Evolutionary conservation across 2,888 invertebrate species (phyloP).

Genomic region (Chymomyza caudatula): DNA sequence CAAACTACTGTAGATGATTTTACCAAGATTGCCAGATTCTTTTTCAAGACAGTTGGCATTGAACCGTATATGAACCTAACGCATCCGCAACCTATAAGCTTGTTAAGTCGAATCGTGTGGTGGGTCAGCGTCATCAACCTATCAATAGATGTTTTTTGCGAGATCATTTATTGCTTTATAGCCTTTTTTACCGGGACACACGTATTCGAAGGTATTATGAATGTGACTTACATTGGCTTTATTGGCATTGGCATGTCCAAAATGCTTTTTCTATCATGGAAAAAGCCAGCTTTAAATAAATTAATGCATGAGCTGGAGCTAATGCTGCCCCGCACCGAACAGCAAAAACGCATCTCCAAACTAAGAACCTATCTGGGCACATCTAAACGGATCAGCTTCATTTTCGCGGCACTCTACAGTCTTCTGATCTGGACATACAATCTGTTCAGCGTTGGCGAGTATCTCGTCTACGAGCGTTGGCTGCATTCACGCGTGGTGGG

Average conservation of each 20-base stretch:
- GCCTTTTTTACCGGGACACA: constrained; percentile 47
- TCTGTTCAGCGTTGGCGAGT: constrained; percentile 58
- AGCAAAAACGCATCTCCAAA: constrained; percentile 35
- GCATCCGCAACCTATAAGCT: not conserved
- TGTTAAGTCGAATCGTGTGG: constrained; percentile 38
- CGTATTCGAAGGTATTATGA: constrained; percentile 63
- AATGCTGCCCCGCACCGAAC: constrained; percentile 47
- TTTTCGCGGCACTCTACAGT: constrained; percentile 66
- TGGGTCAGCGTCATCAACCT: constrained; percentile 55
- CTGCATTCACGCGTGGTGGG: constrained; percentile 40
- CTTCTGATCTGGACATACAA: constrained; percentile 74
- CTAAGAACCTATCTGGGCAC: constrained; percentile 42
- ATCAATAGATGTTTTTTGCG: constrained; percentile 35
- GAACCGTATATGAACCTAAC: constrained; percentile 40
- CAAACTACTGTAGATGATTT: constrained; percentile 52
- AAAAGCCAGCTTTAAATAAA: constrained; percentile 47
- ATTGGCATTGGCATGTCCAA: constrained; percentile 64
- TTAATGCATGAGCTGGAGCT: constrained; percentile 52
- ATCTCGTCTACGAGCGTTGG: constrained; percentile 52
- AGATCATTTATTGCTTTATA: constrained; percentile 55
- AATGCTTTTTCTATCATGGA: constrained; percentile 64
- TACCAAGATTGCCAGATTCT: constrained; percentile 56
- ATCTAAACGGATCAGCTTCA: constrained; percentile 46
- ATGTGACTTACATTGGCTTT: constrained; percentile 72
- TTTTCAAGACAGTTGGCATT: constrained; percentile 61